Base-by-base conservation (phyloP, 2,888 invertebrate species). In the Hydrotaea diabolus region DNA sequence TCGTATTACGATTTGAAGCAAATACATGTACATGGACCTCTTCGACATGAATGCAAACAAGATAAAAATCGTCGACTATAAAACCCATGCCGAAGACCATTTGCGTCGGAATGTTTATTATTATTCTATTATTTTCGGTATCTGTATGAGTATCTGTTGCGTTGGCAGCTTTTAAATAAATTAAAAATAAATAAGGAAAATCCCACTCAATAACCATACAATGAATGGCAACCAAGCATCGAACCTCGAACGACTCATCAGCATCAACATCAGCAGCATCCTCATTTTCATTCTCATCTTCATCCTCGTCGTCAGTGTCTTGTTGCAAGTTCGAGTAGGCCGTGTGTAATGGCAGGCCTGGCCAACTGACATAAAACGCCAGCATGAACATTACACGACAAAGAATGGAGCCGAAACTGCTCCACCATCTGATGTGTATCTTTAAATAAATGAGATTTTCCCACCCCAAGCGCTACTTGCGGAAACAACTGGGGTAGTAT, bases 151-250 rank as follows among this genome's bases (percentile, higher is more conserved):
- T 59, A 84, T 82, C 81, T 85, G 82, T 85, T 80, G 80, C 64
- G 75, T 85, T 85, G 82, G 76, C 76, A 79, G 82, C 84, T 85
- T 85, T 85, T 85, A 85, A 85, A 79, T 79, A 85, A 85, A 85
- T 85, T 82, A 85, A 79, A 82, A 85, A 82, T 85, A 85, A 82
- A 85, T 85, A 82, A 82, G 31, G 23, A 81, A 82, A 79, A 82
- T 82, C 84, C 81, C 74, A 82, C 82, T 84, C 81, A 78, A 78
- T 81, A 73, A 36, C n/a, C 55, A 59, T 26, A 59, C 15, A 43
- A 11, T 43, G 43, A 43, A 43, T 43, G 13, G 36, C 19, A 23
- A 21, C 21, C 13, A 57, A 57, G 23, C 36, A 23, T n/a, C n/a
- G n/a, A n/a, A n/a, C n/a, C n/a, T n/a, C n/a, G n/a, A n/a, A 31